phyloP scores from a whole-genome alignment of 2,113 vertebrate genomes.

The Myocastor coypus region DNA sequence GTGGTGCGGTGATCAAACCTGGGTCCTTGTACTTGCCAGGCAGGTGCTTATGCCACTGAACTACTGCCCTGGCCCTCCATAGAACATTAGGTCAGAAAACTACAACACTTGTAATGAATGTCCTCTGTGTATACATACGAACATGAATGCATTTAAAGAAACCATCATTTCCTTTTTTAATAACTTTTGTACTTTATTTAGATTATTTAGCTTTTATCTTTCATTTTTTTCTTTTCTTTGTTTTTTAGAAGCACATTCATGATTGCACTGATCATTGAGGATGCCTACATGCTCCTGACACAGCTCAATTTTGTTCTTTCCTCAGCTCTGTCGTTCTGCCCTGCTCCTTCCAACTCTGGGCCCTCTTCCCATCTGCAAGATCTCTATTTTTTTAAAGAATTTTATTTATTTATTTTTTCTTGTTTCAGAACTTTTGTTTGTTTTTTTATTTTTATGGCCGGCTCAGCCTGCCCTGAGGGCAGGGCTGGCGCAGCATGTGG shows the following conservation, averaged over 20 bases:
- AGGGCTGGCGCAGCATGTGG: too few relatives aligned
- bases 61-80: neutral
- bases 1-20: too few relatives aligned
- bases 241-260: neutral
- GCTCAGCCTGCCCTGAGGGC: too few relatives aligned
- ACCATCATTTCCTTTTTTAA: neutral
- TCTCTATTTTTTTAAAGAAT: neutral
- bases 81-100: constrained; percentile 41
- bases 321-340: neutral
- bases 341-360: neutral
- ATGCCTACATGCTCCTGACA: neutral
- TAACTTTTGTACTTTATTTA: neutral
- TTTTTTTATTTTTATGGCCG: too few relatives aligned
- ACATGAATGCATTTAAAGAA: neutral
- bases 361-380: neutral
- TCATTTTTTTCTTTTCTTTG: neutral
- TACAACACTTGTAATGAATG: neutral
- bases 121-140: neutral
- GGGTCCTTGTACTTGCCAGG: too few relatives aligned
- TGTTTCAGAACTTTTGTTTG: too few relatives aligned
- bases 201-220: neutral
- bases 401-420: too few relatives aligned
- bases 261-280: neutral
- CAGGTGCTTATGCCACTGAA: too few relatives aligned
- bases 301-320: neutral